Evolutionary conservation across 2,113 vertebrate genomes (phyloP).

Genomic region (Cavia aperea): DNA sequence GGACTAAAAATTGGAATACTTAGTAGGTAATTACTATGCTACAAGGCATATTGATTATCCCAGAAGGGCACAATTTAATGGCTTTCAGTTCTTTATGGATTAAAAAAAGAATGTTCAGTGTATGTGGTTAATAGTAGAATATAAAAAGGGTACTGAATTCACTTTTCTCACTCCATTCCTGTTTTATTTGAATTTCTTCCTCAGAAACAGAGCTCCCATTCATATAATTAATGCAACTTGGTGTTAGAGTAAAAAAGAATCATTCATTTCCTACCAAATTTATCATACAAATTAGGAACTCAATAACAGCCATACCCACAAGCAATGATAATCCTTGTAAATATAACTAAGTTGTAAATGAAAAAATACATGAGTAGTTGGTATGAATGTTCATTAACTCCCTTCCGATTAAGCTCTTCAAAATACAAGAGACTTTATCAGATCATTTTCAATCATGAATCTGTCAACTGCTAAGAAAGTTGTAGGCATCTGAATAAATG

Average conservation of each 20-base stretch:
- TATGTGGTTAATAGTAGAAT: neutral
- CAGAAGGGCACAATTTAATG: neutral
- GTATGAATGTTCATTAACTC: neutral
- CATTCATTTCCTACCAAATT: slow-evolving; percentile 41
- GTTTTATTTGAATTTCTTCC: slow-evolving; percentile 30
- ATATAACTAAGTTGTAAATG: neutral
- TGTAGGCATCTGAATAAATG: neutral
- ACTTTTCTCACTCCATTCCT: slow-evolving; percentile 34
- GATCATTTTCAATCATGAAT: slow-evolving; percentile 3
- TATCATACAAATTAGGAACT: slow-evolving; percentile 31
- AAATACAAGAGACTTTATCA: neutral
- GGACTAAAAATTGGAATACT: neutral
- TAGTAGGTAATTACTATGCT: neutral
- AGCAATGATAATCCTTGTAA: slow-evolving; percentile 19
- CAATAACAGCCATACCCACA: slow-evolving; percentile 10
- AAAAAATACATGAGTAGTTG: neutral
- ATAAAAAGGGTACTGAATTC: neutral
- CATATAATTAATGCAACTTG: slow-evolving; percentile 40
- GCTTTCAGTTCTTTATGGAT: neutral
- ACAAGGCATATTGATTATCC: neutral
- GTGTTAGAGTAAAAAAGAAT: slow-evolving; percentile 36
- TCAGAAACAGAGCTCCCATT: slow-evolving; percentile 37
- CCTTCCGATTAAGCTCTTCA: neutral
- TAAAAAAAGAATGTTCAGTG: slow-evolving; percentile 19
- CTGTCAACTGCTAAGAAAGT: neutral